Conservation (phyloP, 1,140 invertebrate species). For the Scaptomyza pallida region DNA sequence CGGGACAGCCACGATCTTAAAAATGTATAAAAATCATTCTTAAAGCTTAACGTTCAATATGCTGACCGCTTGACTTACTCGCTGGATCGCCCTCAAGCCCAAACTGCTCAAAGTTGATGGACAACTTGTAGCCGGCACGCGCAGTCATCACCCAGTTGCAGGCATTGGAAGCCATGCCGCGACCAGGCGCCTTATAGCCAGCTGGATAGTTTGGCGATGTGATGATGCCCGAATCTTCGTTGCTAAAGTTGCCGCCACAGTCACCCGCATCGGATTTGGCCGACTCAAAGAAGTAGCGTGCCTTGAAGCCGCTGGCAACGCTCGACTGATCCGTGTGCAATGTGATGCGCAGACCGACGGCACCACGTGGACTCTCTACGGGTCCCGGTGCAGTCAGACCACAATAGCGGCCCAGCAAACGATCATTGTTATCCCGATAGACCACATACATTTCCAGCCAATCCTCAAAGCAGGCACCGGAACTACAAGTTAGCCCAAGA, state of each 20-base stretch:
- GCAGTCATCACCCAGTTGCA: conserved; percentile 97
- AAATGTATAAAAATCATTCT: not conserved
- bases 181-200: conserved; percentile 91
- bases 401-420: conserved; percentile 94
- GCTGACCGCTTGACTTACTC: conserved; percentile 85
- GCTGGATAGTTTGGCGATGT: conserved; percentile 95
- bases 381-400: conserved; percentile 93
- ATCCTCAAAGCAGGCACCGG: conserved; percentile 93
- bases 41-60: not conserved
- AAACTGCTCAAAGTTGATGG: conserved; percentile 94
- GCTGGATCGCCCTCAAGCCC: conserved; percentile 94
- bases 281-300: conserved; percentile 93
- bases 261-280: conserved; percentile 95
- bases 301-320: conserved; percentile 96
- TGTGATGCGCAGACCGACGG: conserved; percentile 92
- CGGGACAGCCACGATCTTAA: conserved; percentile 93
- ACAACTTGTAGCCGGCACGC: conserved; percentile 90
- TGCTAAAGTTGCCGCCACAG: conserved; percentile 95
- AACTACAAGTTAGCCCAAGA: too few relatives aligned
- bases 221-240: conserved; percentile 92
- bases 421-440: conserved; percentile 91
- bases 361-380: conserved; percentile 93
- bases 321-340: conserved; percentile 92
- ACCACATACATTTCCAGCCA: conserved; percentile 97
- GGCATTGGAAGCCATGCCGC: conserved; percentile 90